These are phyloP conservation scores for Ctenomys sociabilis DNA, from an alignment of 2,113 vertebrate genomes.

Conservation along the genomic window DNA sequence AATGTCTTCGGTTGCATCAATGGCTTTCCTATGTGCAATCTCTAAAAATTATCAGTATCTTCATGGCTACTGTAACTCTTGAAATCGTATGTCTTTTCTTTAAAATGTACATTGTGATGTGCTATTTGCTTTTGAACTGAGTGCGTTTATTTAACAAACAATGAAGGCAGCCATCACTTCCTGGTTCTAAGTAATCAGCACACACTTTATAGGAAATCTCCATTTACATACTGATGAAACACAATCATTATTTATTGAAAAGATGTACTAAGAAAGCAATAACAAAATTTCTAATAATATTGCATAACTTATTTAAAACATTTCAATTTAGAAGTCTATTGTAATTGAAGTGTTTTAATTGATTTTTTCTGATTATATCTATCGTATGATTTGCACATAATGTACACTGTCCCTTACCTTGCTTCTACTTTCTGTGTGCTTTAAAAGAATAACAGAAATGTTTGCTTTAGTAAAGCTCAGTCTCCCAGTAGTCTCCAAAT, in stretches of 20 bases:
- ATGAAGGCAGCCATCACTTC: not conserved
- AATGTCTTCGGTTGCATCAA: not conserved
- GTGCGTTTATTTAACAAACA: not conserved
- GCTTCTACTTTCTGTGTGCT: not conserved
- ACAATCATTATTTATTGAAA: not conserved
- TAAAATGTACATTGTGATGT: not conserved
- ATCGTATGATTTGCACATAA: not conserved
- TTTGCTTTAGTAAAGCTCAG: not conserved
- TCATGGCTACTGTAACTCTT: not conserved
- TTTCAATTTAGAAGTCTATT: not conserved
- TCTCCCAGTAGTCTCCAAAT: not conserved
- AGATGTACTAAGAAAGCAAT: not conserved
- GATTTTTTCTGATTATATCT: not conserved
- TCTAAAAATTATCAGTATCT: not conserved
- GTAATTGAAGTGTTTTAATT: not conserved
- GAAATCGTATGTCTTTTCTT: not conserved
- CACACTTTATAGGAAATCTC: not conserved
- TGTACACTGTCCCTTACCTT: not conserved
- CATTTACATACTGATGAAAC: not conserved
- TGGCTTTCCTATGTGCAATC: not conserved
- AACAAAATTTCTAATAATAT: not conserved
- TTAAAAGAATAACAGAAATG: not conserved
- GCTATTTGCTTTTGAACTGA: not conserved
- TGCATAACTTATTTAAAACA: too few species aligned
- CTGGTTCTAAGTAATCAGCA: not conserved